Conservation (phyloP, 2,113 vertebrate species). For the Syngnathus floridae region DNA sequence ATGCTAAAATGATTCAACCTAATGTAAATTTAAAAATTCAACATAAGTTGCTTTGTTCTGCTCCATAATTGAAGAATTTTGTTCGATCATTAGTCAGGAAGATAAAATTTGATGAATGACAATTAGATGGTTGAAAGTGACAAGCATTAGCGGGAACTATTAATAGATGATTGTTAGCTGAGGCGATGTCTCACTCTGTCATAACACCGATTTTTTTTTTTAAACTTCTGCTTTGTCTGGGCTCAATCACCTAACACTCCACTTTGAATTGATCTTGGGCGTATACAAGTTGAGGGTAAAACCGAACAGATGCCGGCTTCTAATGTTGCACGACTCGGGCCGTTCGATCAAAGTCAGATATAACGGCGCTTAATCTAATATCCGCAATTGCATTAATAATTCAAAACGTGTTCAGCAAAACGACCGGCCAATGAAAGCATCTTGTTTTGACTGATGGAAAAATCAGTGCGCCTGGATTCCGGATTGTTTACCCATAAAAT, state of each 20-base stretch:
- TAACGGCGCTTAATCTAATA: not conserved
- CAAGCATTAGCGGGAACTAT: conserved; percentile 52
- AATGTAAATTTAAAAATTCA: no score
- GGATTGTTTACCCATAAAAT: not conserved
- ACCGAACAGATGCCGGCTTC: not conserved
- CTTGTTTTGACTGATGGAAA: not conserved
- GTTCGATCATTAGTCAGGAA: conserved; percentile 43
- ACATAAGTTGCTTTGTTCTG: conserved; percentile 6
- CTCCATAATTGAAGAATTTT: conserved; percentile 42
- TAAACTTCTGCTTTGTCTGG: not conserved
- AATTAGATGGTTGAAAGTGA: conserved; percentile 43
- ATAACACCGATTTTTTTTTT: conserved; percentile 13
- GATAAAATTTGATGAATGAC: conserved; percentile 50
- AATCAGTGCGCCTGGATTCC: not conserved
- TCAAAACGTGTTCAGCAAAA: not conserved
- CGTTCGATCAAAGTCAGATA: not conserved
- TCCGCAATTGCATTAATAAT: not conserved
- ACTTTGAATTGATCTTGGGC: not conserved
- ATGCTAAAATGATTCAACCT: no score
- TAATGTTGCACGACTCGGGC: not conserved
- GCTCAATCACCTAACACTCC: not conserved
- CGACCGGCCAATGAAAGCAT: not conserved
- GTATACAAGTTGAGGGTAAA: not conserved
- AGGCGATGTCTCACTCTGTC: conserved; percentile 44
- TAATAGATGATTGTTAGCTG: conserved; percentile 57